Percentiles rank a stretch among this genome's conserved stretches.
phyloP scores from a whole-genome alignment of 2,797 vertebrate species.

The Cottoperca gobio region DNA sequence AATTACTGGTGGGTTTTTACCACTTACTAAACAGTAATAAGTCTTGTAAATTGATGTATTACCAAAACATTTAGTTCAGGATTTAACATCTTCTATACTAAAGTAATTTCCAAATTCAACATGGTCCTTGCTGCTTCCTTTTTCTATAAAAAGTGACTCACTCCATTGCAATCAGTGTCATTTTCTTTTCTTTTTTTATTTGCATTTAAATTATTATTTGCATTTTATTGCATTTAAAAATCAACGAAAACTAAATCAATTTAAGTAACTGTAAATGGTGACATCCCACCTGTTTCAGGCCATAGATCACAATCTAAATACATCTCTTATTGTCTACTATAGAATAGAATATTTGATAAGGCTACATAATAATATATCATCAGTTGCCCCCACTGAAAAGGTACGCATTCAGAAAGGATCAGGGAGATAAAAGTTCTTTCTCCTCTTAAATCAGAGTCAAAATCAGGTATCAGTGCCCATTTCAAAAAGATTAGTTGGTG shows the following conservation, averaged over 20 bases:
- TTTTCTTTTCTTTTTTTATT: not conserved
- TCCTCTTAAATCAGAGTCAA: not conserved
- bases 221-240: not conserved
- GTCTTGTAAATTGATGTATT: not conserved
- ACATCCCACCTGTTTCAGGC: slow-evolving; percentile 15
- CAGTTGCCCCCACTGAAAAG: not conserved
- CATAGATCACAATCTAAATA: slow-evolving; percentile 13
- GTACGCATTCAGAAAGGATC: slow-evolving; percentile 29
- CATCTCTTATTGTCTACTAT: slow-evolving; percentile 1
- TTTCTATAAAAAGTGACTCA: not conserved
- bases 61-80: not conserved
- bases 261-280: not conserved
- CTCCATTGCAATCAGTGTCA: not conserved
- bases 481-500: not conserved
- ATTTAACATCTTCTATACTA: not conserved
- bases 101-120: not conserved
- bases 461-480: not conserved
- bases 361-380: slow-evolving; percentile 32
- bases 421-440: not conserved
- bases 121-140: not conserved
- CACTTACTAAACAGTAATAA: not conserved
- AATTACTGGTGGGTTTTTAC: not conserved
- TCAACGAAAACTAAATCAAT: not conserved
- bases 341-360: slow-evolving; percentile 33
- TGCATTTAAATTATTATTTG: slow-evolving; percentile 7